A percentile compares a stretch with the other conserved stretches of the same genome.
Conservation (phyloP, 2,113 vertebrate species). For the Cynoglossus semilaevis region DNA sequence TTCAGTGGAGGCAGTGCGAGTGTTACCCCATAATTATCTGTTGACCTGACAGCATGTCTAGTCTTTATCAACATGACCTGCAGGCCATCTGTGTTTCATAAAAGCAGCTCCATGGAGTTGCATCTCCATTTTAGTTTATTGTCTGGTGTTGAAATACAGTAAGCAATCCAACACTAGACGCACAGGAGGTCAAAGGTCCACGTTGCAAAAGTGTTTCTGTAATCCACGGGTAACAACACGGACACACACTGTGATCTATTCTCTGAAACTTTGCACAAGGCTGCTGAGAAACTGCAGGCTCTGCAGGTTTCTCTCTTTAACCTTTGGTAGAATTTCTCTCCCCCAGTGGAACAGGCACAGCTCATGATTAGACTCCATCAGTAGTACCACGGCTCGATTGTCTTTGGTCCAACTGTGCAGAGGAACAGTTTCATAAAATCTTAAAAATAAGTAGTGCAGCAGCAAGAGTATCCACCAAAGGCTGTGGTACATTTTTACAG, state of each 20-base stretch:
- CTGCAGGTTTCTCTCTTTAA: constrained; percentile 61
- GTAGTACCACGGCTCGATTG: constrained; percentile 41
- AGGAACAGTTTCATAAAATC: constrained; percentile 16
- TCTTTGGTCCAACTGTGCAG: constrained; percentile 46
- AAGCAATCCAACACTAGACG: constrained; percentile 36
- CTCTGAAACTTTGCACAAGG: constrained; percentile 54
- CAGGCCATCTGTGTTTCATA: constrained; percentile 21
- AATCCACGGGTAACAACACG: constrained; percentile 17
- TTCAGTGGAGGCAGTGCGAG: no score
- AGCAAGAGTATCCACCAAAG: no score
- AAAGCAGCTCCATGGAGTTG: constrained; percentile 21
- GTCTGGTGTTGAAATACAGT: constrained; percentile 36
- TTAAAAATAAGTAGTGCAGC: no score
- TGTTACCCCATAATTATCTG: constrained; percentile 25
- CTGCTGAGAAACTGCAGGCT: constrained; percentile 62
- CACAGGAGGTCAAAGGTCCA: constrained; percentile 46
- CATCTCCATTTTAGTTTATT: constrained; percentile 16
- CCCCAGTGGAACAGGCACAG: constrained; percentile 54
- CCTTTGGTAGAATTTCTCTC: constrained; percentile 21
- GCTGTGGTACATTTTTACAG: no score
- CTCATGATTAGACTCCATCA: constrained; percentile 57
- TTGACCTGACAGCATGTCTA: constrained; percentile 35
- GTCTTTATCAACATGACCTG: constrained; percentile 42
- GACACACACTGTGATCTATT: constrained; percentile 35
- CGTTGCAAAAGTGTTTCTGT: constrained; percentile 42